Evolutionary conservation across 2,797 vertebrate genomes (phyloP), one percentile per base, ranked within the genome.

Genomic region (Forpus xanthops): DNA sequence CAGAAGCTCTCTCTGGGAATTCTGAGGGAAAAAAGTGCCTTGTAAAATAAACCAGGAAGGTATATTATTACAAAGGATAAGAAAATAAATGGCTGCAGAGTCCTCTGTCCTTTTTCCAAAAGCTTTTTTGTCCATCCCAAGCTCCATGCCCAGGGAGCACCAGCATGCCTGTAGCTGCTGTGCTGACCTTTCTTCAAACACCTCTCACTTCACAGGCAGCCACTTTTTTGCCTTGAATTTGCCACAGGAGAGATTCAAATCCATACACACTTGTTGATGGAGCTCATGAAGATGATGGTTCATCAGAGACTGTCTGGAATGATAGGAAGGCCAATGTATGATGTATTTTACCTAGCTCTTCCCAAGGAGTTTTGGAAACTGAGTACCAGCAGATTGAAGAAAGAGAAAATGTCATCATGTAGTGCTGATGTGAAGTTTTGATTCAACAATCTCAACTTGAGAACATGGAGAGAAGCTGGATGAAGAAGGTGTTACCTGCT

Each of bases 1-100:
- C 31, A 87, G 44, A 85, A 75, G 23, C 11, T 53, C 9, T 76
- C 28, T 88, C 62, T 86, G 35, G 23, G 64, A 70, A 66, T 50
- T 66, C 2, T 60, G n/a, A 78, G 24, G 33, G 15, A 87, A 58
- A 85, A 78, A 93, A 79, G 12, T 58, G 25, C 52, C 55, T 62
- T 68, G 19, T 77, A 47, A 84, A 88, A 52, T n/a, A 89, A 90
- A 19, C 15, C 56, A 90, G 31, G 44, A 93, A 85, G 24, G 25
- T 60, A 30, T 47, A 44, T 72, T 85, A 68, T 53, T 89, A 65
- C 25, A 85, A 16, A 71, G 28, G n/a, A 21, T 85, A 84, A 75
- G 44, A 79, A 80, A 85, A 77, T 14, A 87, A 83, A 85, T 2
- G 14, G 9, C 30, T 8, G 0, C 31, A 62, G 37, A 77, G 47